Base-by-base conservation (phyloP, 92 coral and sea anemone genomes). In the Heteractis magnifica region DNA sequence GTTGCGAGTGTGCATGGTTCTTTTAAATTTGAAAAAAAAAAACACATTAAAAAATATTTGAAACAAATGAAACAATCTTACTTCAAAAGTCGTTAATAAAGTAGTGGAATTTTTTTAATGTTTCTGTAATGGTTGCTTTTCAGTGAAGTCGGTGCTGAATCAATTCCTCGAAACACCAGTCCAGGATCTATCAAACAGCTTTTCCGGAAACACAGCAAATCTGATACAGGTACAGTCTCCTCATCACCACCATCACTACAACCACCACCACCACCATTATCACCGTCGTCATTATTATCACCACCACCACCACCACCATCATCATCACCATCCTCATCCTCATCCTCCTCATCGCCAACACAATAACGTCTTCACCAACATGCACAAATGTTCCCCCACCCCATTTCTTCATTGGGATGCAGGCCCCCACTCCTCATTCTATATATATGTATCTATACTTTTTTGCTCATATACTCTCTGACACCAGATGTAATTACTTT, bases 171-270 rank as follows among this genome's bases (percentile, higher is more conserved):
- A 15, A 94, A 80, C 90, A 83, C 93, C 1, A 94, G 98, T 59
- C 98, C 98, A 0, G 98, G 98, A 2, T 94, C 98, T 59, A 94
- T 94, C 65, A 94, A 94, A 75, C 95, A 94, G 65, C 91, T 94
- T 60, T 94, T 94, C 79, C 86, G 93, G 10, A 94, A 89, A 81
- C 94, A 86, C 92, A 92, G 92, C 86, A 87, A 88, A 34, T 88
- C 86, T 0, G 94, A 94, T 16, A 82, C 88, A 82, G 90, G 94
- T 91, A 71, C 16, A 52, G 0, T 15, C 21, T 49, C 7, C 16
- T 34, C 44, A 34, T 34, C 44, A 34, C 44, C 44, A 26, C 34
- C 26, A 70, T 26, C 34, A 26, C 34, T 26, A 26, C 34, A 26
- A 26, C 34, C 34, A 26, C 34, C 34, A 26, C 34, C n/a, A 59